phyloP scores from a whole-genome alignment of 2,113 vertebrate genomes.

The Octodon degus region DNA sequence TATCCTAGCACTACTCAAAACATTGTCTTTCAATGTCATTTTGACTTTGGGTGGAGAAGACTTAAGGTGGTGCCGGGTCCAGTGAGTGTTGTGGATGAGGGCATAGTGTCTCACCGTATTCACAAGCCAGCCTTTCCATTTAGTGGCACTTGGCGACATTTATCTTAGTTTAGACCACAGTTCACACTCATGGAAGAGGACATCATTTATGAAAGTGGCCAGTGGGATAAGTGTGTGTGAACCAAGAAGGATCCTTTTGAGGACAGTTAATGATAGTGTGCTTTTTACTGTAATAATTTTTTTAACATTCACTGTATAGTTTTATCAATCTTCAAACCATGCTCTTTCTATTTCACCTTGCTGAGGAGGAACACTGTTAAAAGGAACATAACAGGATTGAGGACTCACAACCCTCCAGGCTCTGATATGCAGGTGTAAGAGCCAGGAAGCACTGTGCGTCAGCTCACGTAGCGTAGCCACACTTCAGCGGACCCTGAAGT shows the following conservation, averaged over 20 bases:
- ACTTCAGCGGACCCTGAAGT: conserved; percentile 32
- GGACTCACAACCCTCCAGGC: background rate
- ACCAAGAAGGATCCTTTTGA: background rate
- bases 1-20: background rate
- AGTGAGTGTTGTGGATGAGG: background rate
- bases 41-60: background rate
- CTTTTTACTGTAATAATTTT: background rate
- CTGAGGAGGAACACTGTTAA: background rate
- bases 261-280: background rate
- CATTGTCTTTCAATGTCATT: background rate
- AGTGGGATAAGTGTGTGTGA: background rate
- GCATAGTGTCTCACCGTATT: background rate
- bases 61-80: background rate
- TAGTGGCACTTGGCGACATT: background rate
- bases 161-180: background rate
- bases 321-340: background rate
- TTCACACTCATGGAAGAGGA: background rate
- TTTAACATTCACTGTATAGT: background rate
- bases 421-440: background rate
- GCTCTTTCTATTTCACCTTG: background rate
- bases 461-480: background rate
- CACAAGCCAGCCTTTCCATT: background rate
- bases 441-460: background rate
- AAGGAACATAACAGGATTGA: background rate
- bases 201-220: background rate